These are phyloP conservation scores for Pocillopora damicornis DNA, from an alignment of 64 coral and sea anemone genomes.

Conservation along the genomic window DNA sequence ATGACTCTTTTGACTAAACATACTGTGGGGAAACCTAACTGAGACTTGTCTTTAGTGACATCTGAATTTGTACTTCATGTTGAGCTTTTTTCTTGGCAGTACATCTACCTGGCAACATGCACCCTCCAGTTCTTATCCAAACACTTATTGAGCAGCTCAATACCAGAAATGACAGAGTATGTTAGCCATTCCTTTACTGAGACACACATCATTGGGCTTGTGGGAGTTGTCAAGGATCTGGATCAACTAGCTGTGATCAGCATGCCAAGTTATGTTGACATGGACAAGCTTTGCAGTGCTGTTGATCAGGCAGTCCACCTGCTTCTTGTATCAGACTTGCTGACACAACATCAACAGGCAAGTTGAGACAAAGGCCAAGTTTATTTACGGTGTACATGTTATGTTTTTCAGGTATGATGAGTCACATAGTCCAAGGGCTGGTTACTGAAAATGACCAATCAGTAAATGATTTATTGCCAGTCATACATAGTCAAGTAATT, in stretches of 20 bases:
- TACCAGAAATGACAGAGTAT: conserved; percentile 61
- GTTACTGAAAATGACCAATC: too few relatives aligned
- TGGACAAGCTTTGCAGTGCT: conserved; percentile 60
- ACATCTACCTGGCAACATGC: conserved; percentile 71
- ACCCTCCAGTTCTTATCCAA: conserved; percentile 83
- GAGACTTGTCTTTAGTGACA: too few relatives aligned
- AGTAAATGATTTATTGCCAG: too few relatives aligned
- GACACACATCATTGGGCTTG: conserved; percentile 67
- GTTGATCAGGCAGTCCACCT: conserved; percentile 71
- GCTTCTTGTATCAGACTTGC: conserved; percentile 58
- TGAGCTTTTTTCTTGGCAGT: conserved; percentile 47
- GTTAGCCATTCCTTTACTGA: conserved; percentile 52
- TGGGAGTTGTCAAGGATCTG: conserved; percentile 75
- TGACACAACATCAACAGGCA: conserved; percentile 62
- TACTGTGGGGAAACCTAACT: too few relatives aligned
- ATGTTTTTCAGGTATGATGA: too few relatives aligned
- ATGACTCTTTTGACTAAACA: too few relatives aligned
- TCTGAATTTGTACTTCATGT: not conserved
- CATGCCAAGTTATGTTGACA: conserved; percentile 48
- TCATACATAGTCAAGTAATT: too few relatives aligned
- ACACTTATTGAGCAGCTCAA: conserved; percentile 59
- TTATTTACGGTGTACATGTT: too few relatives aligned
- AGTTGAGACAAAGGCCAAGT: not conserved
- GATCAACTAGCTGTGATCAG: conserved; percentile 46
- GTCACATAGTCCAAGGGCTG: not conserved